phyloP scores from a whole-genome alignment of 2,888 invertebrate species.

The Andrena bucephala region DNA sequence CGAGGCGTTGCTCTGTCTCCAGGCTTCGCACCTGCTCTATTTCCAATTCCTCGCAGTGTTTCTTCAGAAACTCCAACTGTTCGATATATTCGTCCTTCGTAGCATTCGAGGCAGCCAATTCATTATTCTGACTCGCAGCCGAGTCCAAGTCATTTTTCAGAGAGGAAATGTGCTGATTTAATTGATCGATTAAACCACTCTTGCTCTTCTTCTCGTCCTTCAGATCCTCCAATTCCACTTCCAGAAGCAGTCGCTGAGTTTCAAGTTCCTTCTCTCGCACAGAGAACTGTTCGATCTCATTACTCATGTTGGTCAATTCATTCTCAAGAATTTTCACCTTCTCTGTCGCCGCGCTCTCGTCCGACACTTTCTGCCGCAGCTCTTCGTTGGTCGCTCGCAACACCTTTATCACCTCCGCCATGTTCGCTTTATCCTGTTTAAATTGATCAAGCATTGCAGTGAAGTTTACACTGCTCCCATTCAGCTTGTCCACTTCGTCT shows the following conservation, averaged over 20 bases:
- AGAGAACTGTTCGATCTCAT: constrained; percentile 60
- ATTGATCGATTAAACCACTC: constrained; percentile 27
- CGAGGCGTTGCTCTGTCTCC: constrained; percentile 72
- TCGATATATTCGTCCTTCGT: constrained; percentile 31
- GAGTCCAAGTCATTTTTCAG: constrained; percentile 60
- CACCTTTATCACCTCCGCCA: constrained; percentile 66
- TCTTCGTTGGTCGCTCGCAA: constrained; percentile 68
- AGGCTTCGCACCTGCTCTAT: constrained; percentile 73
- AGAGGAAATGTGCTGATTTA: constrained; percentile 34
- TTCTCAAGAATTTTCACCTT: constrained; percentile 58
- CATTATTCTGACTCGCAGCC: constrained; percentile 27
- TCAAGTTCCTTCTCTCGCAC: constrained; percentile 60
- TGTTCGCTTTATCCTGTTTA: constrained; percentile 42
- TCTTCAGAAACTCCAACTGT: constrained; percentile 38
- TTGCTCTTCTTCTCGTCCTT: constrained; percentile 62
- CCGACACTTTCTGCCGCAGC: constrained; percentile 56
- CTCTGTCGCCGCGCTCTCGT: constrained; percentile 29
- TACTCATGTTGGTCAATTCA: constrained; percentile 57
- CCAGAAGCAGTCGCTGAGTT: constrained; percentile 66
- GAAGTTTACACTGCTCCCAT: constrained; percentile 27
- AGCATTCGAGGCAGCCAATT: background rate
- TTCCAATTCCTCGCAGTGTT: constrained; percentile 48
- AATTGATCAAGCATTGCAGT: constrained; percentile 32
- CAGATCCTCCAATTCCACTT: constrained; percentile 70
- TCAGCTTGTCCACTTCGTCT: constrained; percentile 49